Evolutionary conservation across 2,888 invertebrate species (phyloP).

Genomic region (Drosophila kanekoi): DNA sequence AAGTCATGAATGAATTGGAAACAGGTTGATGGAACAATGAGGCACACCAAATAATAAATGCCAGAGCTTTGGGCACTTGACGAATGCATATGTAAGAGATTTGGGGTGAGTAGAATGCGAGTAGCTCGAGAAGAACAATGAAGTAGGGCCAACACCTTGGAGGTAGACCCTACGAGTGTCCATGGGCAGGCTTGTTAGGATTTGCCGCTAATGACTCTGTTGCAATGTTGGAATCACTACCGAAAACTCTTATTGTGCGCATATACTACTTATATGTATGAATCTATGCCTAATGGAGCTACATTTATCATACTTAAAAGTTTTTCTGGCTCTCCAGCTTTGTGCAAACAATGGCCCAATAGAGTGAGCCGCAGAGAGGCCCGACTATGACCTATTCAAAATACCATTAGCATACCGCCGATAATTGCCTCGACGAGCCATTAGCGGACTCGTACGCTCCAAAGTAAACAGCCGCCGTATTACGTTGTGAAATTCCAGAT

Average conservation of each 20-base stretch:
- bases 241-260: slow-evolving; percentile 53
- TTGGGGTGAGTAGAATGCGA: slow-evolving; percentile 7
- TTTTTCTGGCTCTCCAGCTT: slow-evolving; percentile 36
- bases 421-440: slow-evolving; percentile 71
- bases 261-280: slow-evolving; percentile 1
- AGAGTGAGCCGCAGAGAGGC: not conserved
- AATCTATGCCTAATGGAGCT: slow-evolving; percentile 49
- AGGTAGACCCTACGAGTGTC: slow-evolving; percentile 1
- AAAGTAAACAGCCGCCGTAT: slow-evolving; percentile 71
- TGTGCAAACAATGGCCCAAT: slow-evolving; percentile 61
- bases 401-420: slow-evolving; percentile 74
- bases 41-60: slow-evolving; percentile 66
- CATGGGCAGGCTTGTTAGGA: slow-evolving; percentile 51
- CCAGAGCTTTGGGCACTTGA: slow-evolving; percentile 30
- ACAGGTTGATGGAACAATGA: slow-evolving; percentile 69
- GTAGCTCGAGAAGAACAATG: slow-evolving; percentile 11
- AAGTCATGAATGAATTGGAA: slow-evolving; percentile 68
- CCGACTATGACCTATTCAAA: slow-evolving; percentile 60
- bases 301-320: slow-evolving; percentile 77
- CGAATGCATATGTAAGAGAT: slow-evolving; percentile 3
- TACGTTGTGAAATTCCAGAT: slow-evolving; percentile 71
- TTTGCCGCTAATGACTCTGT: slow-evolving; percentile 65
- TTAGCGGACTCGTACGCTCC: slow-evolving; percentile 60
- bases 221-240: slow-evolving; percentile 53
- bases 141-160: slow-evolving; percentile 20